These are phyloP conservation scores for Channa maculata DNA, from an alignment of 2,113 vertebrate genomes.

Conservation along the genomic window DNA sequence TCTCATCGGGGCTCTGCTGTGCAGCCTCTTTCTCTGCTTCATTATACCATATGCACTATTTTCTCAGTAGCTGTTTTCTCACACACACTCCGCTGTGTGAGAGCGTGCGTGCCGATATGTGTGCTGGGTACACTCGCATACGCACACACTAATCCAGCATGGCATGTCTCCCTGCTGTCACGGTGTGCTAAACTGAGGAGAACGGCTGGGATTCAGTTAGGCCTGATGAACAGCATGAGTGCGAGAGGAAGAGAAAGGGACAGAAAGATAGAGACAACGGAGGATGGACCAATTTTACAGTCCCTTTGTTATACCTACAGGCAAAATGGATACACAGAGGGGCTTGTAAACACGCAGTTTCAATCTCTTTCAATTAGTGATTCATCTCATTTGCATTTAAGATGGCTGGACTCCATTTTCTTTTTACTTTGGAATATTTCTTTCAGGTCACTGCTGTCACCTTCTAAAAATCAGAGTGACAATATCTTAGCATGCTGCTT, in stretches of 20 bases:
- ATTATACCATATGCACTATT: conserved; percentile 34
- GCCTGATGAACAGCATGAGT: conserved; percentile 61
- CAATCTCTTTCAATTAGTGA: conserved; percentile 42
- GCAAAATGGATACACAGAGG: conserved; percentile 39
- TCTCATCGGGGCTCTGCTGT: conserved; percentile 27
- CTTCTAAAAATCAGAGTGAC: conserved; percentile 31
- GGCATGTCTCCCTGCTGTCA: conserved; percentile 60
- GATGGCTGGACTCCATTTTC: conserved; percentile 22
- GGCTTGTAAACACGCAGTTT: conserved; percentile 52
- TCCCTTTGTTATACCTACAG: conserved; percentile 40
- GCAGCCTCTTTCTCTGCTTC: conserved; percentile 36
- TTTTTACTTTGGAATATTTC: conserved; percentile 31
- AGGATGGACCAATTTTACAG: conserved; percentile 41
- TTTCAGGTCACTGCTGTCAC: conserved; percentile 37
- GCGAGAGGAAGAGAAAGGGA: conserved; percentile 25
- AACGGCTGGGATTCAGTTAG: conserved; percentile 38
- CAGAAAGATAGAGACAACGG: conserved; percentile 16
- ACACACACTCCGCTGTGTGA: conserved; percentile 1
- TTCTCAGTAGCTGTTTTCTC: conserved; percentile 29
- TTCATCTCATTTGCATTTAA: conserved; percentile 55
- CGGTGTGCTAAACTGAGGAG: conserved; percentile 46
- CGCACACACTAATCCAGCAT: conserved; percentile 49
- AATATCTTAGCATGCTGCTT: conserved; percentile 22
- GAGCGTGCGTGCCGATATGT: conserved; percentile 1
- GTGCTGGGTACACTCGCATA: not conserved